Evolutionary conservation across 1,140 invertebrate species (phyloP).

Genomic region (Zeugodacus cucurbitae): DNA sequence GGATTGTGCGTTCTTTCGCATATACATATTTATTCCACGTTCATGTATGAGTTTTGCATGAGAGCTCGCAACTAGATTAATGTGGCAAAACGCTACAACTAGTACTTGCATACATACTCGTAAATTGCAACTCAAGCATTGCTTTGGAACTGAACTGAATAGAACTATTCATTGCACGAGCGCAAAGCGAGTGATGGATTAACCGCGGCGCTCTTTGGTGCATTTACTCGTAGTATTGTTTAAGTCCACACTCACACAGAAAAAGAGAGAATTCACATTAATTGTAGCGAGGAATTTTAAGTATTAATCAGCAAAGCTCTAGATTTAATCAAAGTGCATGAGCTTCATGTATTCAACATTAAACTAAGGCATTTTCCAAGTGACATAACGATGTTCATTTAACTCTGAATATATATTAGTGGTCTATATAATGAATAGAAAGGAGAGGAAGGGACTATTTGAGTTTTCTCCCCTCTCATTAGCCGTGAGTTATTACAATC

Average conservation of each 20-base stretch:
- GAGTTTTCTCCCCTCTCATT: too few relatives aligned
- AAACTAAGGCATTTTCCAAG: too few relatives aligned
- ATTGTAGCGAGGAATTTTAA: background rate
- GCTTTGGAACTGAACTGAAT: background rate
- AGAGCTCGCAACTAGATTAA: background rate
- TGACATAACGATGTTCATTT: too few relatives aligned
- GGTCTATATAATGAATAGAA: too few relatives aligned
- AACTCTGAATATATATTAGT: too few relatives aligned
- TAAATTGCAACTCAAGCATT: background rate
- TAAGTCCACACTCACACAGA: background rate
- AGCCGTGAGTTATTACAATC: too few relatives aligned
- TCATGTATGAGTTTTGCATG: background rate
- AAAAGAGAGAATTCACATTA: background rate
- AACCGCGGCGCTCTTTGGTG: background rate
- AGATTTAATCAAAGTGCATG: background rate
- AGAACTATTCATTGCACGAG: background rate
- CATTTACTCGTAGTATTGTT: background rate
- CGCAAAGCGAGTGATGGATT: background rate
- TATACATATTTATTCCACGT: background rate
- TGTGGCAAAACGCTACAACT: background rate
- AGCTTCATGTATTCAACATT: too few relatives aligned
- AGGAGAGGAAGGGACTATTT: too few relatives aligned
- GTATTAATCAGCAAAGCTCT: background rate
- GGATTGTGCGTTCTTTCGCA: background rate
- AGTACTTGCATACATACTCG: background rate